Evolutionary conservation across 2,797 vertebrate genomes (phyloP), one percentile per base, ranked within the genome.

Genomic region (Argya squamiceps): DNA sequence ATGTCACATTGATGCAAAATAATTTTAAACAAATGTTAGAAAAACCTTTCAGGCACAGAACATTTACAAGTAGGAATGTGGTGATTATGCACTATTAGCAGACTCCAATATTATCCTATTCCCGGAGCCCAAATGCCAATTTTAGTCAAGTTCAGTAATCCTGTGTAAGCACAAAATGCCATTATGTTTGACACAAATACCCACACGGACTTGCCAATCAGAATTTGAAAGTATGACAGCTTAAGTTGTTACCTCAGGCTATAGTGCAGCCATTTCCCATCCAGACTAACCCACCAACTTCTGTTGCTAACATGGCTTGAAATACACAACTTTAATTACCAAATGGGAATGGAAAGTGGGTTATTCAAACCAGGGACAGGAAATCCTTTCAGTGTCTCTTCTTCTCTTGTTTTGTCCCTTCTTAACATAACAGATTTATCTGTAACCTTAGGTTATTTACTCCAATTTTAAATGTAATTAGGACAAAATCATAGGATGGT

Each of bases 91-190:
- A 70, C 70, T 90, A 91, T 80, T 93, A 97, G 84, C 74, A 96
- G 84, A 64, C 56, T 91, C 84, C 71, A 77, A 68, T 70, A 67
- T 88, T 80, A 94, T 67, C 78, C 78, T 20, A n/a, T 63, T 96
- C 70, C 83, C 0, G 3, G 88, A 93, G 85, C 86, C 74, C 1
- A 2, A 89, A 50, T 64, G 81, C 53, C 81, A 50, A 53, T 91
- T 92, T 92, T 79, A 91, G 84, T 92, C 67, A 88, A 92, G 84
- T 91, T 91, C 86, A 93, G 88, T 84, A 94, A 95, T 94, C 78
- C 75, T 47, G n/a, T 55, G 67, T 85, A 92, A 97, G 84, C 81
- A 92, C 92, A 87, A 94, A 95, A 96, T 76, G 70, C 63, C 86
- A 90, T 95, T 92, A 90, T 78, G 34, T 86, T 94, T 95, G 88